Evolutionary conservation across 2,888 invertebrate species (phyloP).

Genomic region (Chrysodeixis includens): DNA sequence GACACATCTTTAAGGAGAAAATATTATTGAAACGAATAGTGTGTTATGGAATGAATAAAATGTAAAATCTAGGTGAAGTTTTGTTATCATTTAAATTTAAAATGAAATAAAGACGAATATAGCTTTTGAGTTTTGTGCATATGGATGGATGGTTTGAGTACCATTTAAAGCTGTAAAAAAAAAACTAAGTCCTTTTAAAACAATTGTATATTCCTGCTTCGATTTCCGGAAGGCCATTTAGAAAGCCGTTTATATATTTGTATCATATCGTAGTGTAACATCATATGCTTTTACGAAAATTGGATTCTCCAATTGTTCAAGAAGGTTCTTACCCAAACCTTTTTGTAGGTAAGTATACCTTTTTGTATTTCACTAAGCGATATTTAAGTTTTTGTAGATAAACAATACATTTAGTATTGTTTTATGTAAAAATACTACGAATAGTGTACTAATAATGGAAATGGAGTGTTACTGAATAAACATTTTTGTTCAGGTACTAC

Average conservation of each 20-base stretch:
- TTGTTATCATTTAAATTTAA: too few species aligned
- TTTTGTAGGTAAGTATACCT: slow-evolving; percentile 11
- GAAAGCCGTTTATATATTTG: slow-evolving; percentile 17
- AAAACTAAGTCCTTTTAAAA: too few species aligned
- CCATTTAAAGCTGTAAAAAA: too few species aligned
- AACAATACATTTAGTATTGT: neutral
- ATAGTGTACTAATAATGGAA: too few species aligned
- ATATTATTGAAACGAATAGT: slow-evolving; percentile 41
- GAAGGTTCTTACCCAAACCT: slow-evolving; percentile 29
- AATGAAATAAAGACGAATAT: too few species aligned
- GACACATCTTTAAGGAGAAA: slow-evolving; percentile 54
- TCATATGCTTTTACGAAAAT: slow-evolving; percentile 51
- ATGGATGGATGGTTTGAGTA: too few species aligned
- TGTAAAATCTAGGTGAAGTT: too few species aligned
- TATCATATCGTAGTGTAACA: slow-evolving; percentile 30
- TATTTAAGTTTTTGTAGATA: slow-evolving; percentile 5
- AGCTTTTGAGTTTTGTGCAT: too few species aligned
- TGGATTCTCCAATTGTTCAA: slow-evolving; percentile 43
- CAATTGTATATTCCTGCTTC: neutral
- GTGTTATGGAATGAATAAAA: neutral
- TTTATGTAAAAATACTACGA: neutral
- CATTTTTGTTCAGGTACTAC: too few species aligned
- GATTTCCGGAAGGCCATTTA: neutral
- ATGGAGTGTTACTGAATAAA: too few species aligned
- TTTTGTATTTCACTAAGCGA: slow-evolving; percentile 19